phyloP scores from a whole-genome alignment of 2,797 vertebrate species.

The Semotilus atromaculatus region DNA sequence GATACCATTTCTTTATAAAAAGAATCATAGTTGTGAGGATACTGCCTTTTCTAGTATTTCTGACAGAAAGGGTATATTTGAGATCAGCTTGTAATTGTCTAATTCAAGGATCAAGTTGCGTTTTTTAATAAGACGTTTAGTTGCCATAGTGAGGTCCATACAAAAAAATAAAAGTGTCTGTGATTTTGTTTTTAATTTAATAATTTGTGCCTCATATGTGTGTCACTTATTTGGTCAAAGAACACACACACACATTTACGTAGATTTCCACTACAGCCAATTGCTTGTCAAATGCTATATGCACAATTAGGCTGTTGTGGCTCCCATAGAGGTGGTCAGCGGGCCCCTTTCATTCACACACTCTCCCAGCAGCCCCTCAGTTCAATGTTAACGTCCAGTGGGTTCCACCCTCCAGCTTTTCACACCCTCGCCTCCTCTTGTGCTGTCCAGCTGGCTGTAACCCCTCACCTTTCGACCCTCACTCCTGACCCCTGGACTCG shows the following conservation, averaged over 20 bases:
- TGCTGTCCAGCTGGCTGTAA: constrained; percentile 84
- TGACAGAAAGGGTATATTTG: no score
- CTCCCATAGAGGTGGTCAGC: constrained; percentile 61
- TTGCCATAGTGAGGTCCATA: no score
- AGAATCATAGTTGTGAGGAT: no score
- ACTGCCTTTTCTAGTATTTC: no score
- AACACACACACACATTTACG: constrained; percentile 67
- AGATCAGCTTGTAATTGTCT: no score
- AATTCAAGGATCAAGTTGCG: no score
- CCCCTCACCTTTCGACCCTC: constrained; percentile 75
- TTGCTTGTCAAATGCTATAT: constrained; percentile 77
- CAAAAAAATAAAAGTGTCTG: no score
- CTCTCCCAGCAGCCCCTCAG: constrained; percentile 63
- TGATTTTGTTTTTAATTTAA: not conserved
- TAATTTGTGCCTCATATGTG: constrained; percentile 58
- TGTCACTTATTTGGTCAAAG: constrained; percentile 65
- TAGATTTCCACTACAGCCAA: constrained; percentile 75
- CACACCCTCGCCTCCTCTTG: constrained; percentile 79
- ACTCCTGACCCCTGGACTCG: constrained; percentile 82
- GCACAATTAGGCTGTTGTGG: constrained; percentile 72
- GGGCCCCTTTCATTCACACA: constrained; percentile 59
- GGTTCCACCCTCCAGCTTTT: constrained; percentile 77
- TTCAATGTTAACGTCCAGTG: constrained; percentile 82
- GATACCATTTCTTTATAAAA: no score
- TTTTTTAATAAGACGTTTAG: no score